These are phyloP conservation scores for Villa cingulata DNA, from an alignment of 2,888 invertebrate genomes.

Conservation along the genomic window DNA sequence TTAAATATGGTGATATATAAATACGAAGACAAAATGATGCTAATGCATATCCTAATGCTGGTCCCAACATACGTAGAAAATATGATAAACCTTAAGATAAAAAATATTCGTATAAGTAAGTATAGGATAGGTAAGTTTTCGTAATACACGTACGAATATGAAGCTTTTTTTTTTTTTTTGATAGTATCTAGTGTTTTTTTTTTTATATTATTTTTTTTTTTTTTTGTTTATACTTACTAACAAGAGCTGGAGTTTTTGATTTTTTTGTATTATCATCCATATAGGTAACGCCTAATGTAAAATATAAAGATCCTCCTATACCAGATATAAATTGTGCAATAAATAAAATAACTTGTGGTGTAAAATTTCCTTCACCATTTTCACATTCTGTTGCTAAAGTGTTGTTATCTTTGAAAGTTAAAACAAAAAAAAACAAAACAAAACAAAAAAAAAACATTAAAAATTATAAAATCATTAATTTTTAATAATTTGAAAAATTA, in stretches of 20 bases:
- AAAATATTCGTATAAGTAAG: too few species aligned
- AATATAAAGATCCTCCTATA: constrained; percentile 54
- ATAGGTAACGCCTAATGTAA: constrained; percentile 55
- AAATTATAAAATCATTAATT: too few species aligned
- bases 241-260: constrained; percentile 54
- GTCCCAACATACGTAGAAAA: constrained; percentile 53
- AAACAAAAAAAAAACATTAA: too few species aligned
- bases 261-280: constrained; percentile 64
- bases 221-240: constrained; percentile 40
- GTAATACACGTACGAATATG: too few species aligned
- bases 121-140: too few species aligned
- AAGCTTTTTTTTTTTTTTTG: too few species aligned
- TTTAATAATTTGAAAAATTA: not conserved
- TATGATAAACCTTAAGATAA: constrained; percentile 45
- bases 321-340: constrained; percentile 57
- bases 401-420: constrained; percentile 18
- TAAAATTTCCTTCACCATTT: constrained; percentile 42
- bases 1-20: constrained; percentile 50
- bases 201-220: too few species aligned
- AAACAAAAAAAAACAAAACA: not conserved
- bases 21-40: constrained; percentile 51
- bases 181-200: too few species aligned
- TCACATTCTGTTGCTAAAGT: constrained; percentile 33
- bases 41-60: constrained; percentile 51
- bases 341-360: constrained; percentile 49